phyloP scores from a whole-genome alignment of 2,888 invertebrate genomes.

The Tetropium fuscum region DNA sequence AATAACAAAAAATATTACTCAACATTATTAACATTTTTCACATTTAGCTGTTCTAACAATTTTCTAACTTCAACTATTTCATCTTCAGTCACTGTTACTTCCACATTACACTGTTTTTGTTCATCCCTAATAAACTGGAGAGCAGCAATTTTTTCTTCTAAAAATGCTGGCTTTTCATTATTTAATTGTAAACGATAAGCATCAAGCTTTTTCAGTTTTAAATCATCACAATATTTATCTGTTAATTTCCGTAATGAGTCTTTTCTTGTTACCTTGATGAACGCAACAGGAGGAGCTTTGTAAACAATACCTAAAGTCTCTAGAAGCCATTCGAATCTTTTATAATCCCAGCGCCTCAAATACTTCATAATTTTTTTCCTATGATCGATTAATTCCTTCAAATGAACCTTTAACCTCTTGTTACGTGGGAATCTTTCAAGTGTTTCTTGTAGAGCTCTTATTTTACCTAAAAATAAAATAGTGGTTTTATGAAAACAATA shows the following conservation, averaged over 20 bases:
- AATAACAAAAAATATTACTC: too few relatives aligned
- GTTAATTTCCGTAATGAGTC: conserved; percentile 80
- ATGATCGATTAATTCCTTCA: conserved; percentile 82
- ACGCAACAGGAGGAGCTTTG: conserved; percentile 76
- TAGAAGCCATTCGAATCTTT: conserved; percentile 88
- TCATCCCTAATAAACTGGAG: conserved; percentile 81
- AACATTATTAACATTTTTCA: conserved; percentile 22
- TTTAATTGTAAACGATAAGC: conserved; percentile 76
- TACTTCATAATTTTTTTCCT: conserved; percentile 80
- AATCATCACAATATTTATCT: conserved; percentile 76
- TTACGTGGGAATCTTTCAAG: conserved; percentile 72
- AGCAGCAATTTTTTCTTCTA: conserved; percentile 78
- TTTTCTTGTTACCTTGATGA: conserved; percentile 75
- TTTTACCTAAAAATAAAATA: conserved; percentile 62
- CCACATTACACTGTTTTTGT: conserved; percentile 75
- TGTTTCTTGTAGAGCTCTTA: conserved; percentile 76
- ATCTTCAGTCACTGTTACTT: conserved; percentile 75
- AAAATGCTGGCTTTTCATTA: conserved; percentile 78
- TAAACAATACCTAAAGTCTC: conserved; percentile 85
- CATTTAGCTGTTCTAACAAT: conserved; percentile 68
- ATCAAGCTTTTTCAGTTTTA: conserved; percentile 74
- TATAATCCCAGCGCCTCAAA: conserved; percentile 83
- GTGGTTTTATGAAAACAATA: too few relatives aligned
- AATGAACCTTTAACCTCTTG: conserved; percentile 68
- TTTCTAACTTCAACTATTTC: conserved; percentile 74